A percentile compares a stretch with the other conserved stretches of the same genome.
Conservation (phyloP, 2,113 vertebrate species). For the Ptilorrhoa leucosticta region DNA sequence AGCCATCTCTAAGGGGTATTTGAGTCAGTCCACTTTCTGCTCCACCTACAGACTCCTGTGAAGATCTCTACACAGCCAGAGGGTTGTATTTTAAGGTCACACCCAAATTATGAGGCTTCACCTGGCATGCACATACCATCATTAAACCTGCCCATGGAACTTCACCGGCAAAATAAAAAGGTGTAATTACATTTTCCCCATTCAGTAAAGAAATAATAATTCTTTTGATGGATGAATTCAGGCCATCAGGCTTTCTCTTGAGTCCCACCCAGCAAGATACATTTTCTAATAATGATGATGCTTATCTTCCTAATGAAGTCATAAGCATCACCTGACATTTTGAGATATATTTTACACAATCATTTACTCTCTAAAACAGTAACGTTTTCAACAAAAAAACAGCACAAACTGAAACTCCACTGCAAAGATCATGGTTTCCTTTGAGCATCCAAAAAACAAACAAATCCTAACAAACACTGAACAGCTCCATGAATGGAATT, state of each 20-base stretch:
- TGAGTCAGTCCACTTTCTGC: constrained; percentile 52
- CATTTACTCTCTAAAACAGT: neutral
- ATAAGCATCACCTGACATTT: neutral
- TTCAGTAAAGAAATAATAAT: constrained; percentile 51
- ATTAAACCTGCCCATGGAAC: constrained; percentile 53
- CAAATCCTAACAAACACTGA: neutral
- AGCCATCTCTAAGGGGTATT: constrained; percentile 41
- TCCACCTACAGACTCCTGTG: constrained; percentile 38
- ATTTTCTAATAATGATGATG: constrained; percentile 15
- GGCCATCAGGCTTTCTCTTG: neutral
- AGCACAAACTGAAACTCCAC: neutral
- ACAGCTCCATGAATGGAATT: constrained; percentile 48
- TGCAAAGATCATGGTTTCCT: neutral
- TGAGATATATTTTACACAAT: neutral
- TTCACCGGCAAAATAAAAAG: constrained; percentile 48
- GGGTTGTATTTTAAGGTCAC: constrained; percentile 62
- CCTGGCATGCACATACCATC: constrained; percentile 36
- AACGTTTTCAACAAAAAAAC: neutral
- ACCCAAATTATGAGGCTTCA: constrained; percentile 56
- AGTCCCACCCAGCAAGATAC: constrained; percentile 33
- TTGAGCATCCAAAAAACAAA: neutral
- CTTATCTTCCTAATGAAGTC: constrained; percentile 21
- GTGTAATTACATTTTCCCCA: constrained; percentile 45
- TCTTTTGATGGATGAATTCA: constrained; percentile 47
- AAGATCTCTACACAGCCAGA: constrained; percentile 56